phyloP scores from a whole-genome alignment of 1,140 invertebrate species.

The Heliconius eleuchia region DNA sequence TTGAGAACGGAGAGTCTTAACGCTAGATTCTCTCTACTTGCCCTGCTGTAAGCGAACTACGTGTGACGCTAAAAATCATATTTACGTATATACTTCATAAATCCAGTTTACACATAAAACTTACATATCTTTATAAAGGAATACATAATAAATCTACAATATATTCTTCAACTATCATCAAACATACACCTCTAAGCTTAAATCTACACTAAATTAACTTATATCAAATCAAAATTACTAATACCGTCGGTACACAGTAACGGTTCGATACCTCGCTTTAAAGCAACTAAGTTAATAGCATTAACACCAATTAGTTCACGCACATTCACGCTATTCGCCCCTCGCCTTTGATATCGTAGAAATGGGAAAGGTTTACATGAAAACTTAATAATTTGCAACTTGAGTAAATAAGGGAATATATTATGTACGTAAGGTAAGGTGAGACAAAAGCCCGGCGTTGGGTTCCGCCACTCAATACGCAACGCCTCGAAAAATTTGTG shows the following conservation, averaged over 20 bases:
- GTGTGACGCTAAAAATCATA: too few relatives aligned
- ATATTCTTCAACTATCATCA: too few relatives aligned
- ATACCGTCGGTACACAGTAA: not conserved
- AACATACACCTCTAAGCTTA: not conserved
- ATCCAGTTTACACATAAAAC: too few relatives aligned
- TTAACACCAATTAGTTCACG: conserved; percentile 5
- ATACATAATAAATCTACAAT: not conserved
- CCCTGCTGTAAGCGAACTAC: too few relatives aligned
- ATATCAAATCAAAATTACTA: not conserved
- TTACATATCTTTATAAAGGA: too few relatives aligned
- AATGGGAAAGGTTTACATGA: not conserved
- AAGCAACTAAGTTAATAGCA: not conserved
- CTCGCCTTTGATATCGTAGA: not conserved
- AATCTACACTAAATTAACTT: not conserved
- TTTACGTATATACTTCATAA: too few relatives aligned
- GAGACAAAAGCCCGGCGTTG: too few relatives aligned
- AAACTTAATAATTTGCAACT: not conserved
- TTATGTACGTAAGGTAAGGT: too few relatives aligned
- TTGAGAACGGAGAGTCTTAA: too few relatives aligned
- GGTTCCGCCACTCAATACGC: too few relatives aligned
- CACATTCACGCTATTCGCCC: not conserved
- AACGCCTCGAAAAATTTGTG: too few relatives aligned
- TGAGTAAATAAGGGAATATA: conserved; percentile 4
- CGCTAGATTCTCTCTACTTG: too few relatives aligned
- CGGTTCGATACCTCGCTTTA: not conserved